Conservation (phyloP, 2,113 vertebrate genomes). For the Phycodurus eques region DNA sequence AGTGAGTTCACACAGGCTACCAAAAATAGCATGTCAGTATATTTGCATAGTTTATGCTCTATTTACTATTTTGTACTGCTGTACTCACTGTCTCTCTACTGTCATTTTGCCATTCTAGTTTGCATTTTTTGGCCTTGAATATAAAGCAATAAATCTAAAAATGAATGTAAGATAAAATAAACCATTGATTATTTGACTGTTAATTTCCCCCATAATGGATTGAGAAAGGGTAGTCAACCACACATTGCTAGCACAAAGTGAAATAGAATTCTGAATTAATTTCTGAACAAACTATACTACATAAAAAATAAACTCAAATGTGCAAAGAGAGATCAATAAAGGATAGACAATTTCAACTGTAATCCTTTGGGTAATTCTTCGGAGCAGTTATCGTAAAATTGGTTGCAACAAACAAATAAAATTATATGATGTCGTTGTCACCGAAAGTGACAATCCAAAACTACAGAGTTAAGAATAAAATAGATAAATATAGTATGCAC, state of each 20-base stretch:
- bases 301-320: conserved; percentile 5
- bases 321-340: conserved; percentile 5
- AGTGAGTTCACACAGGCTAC: background rate
- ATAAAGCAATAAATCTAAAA: background rate
- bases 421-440: background rate
- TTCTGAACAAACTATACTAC: background rate
- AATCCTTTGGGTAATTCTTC: background rate
- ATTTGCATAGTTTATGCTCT: background rate
- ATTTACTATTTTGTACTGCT: background rate
- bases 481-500: background rate
- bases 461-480: conserved; percentile 4
- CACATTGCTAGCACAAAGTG: background rate
- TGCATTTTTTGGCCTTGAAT: background rate
- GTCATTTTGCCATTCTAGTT: background rate
- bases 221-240: background rate
- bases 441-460: background rate
- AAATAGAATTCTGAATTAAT: background rate
- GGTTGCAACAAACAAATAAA: conserved; percentile 12
- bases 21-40: background rate
- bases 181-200: background rate
- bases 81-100: background rate
- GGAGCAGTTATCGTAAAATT: background rate
- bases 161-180: background rate
- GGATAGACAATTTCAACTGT: background rate
- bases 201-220: background rate